A percentile compares a stretch with the other conserved stretches of the same genome.
These are phyloP conservation scores for Euura lappo DNA, from an alignment of 1,140 invertebrate genomes.

Conservation along the genomic window DNA sequence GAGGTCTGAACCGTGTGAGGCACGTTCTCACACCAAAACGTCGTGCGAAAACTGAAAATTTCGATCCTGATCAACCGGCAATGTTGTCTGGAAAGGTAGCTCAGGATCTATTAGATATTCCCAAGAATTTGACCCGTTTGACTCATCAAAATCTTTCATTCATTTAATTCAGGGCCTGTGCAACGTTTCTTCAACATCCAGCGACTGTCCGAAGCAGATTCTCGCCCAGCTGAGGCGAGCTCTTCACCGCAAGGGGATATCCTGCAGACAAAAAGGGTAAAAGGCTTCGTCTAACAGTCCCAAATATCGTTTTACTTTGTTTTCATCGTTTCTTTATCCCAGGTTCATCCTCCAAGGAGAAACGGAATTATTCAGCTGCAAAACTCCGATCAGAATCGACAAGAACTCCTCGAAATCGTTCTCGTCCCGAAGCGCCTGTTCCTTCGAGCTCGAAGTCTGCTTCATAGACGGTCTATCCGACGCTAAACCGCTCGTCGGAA, in stretches of 20 bases:
- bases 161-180: conserved; percentile 67
- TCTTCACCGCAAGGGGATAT: conserved; percentile 71
- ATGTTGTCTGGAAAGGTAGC: conserved; percentile 61
- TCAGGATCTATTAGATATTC: conserved; percentile 14
- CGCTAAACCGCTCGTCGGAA: conserved; percentile 66
- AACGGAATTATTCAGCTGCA: conserved; percentile 46
- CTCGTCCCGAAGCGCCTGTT: conserved; percentile 59
- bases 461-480: conserved; percentile 53
- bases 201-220: conserved; percentile 70
- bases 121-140: conserved; percentile 11
- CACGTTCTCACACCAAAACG: conserved; percentile 75
- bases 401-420: conserved; percentile 39
- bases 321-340: conserved; percentile 28
- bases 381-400: conserved; percentile 26
- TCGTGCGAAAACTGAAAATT: conserved; percentile 46
- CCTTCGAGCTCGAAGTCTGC: conserved; percentile 86
- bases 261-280: conserved; percentile 76
- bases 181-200: conserved; percentile 76
- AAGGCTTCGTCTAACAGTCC: conserved; percentile 30
- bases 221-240: conserved; percentile 68
- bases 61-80: conserved; percentile 44
- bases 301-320: not conserved
- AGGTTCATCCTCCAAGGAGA: conserved; percentile 74
- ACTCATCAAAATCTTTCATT: not conserved
- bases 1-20: conserved; percentile 70